Evolutionary conservation across 2,113 vertebrate genomes (phyloP).

Genomic region (Salvator merianae): DNA sequence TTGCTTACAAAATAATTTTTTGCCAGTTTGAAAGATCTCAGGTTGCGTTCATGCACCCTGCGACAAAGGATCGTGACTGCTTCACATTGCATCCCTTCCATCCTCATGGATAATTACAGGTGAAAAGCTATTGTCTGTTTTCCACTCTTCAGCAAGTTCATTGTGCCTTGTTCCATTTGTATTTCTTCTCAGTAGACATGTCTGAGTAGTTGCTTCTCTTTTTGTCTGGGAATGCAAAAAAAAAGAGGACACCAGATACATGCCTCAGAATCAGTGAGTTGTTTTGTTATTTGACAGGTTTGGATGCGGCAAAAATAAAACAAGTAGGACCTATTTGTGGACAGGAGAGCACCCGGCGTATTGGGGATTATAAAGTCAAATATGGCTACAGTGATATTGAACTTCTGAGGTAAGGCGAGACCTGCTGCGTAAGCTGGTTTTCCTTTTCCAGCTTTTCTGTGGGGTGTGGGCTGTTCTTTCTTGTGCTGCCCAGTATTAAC

Average conservation of each 20-base stretch:
- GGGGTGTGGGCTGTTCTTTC: neutral
- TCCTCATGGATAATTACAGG: neutral
- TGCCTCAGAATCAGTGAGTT: neutral
- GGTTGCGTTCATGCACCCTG: neutral
- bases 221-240: neutral
- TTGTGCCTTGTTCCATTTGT: neutral
- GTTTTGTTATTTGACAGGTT: slow-evolving; percentile 73
- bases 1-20: neutral
- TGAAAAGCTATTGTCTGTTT: neutral
- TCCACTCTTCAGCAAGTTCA: neutral
- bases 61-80: accelerated
- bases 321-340: slow-evolving; percentile 88
- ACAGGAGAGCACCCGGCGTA: slow-evolving; percentile 92
- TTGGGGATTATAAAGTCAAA: slow-evolving; percentile 95
- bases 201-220: neutral
- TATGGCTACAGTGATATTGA: slow-evolving; percentile 93
- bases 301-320: slow-evolving; percentile 88
- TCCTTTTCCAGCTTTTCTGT: neutral
- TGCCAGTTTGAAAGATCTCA: neutral
- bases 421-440: neutral
- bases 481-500: slow-evolving; percentile 19
- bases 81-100: neutral
- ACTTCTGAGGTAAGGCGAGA: slow-evolving; percentile 85
- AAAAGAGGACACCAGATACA: slow-evolving; percentile 9
- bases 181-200: accelerated